These are phyloP conservation scores for Pristionchus japonicus DNA, from an alignment of 2,888 invertebrate species.

Conservation along the genomic window DNA sequence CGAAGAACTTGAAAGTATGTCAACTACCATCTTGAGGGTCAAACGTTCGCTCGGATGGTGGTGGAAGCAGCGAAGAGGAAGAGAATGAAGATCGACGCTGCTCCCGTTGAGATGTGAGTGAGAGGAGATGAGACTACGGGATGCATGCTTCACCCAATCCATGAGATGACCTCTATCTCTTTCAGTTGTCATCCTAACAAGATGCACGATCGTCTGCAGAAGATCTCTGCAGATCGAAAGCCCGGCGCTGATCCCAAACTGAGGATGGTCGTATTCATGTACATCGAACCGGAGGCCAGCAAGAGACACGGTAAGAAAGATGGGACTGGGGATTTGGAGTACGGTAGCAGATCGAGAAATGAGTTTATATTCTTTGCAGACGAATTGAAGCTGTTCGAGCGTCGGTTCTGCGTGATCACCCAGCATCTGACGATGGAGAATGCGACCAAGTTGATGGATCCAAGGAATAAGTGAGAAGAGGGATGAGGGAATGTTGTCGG, in stretches of 20 bases:
- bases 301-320: conserved; percentile 23
- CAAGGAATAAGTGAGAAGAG: not conserved
- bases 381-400: too few species aligned
- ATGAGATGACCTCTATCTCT: not conserved
- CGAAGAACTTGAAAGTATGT: too few species aligned
- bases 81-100: not conserved
- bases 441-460: not conserved
- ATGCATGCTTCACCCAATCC: too few species aligned
- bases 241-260: not conserved
- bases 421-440: conserved; percentile 40
- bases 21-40: not conserved
- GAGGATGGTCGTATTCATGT: conserved; percentile 22
- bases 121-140: too few species aligned
- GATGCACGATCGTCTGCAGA: not conserved
- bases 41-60: not conserved
- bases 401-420: conserved; percentile 3
- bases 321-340: not conserved
- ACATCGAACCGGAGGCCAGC: conserved; percentile 14
- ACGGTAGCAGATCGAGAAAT: not conserved
- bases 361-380: conserved; percentile 4
- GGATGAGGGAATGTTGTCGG: too few species aligned
- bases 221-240: not conserved
- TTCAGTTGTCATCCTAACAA: not conserved
- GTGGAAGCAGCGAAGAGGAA: not conserved
- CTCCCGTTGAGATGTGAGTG: not conserved